Percentiles rank a stretch among this genome's conserved stretches.
phyloP scores from a whole-genome alignment of 2,888 invertebrate species.

The Phyllotreta striolata region DNA sequence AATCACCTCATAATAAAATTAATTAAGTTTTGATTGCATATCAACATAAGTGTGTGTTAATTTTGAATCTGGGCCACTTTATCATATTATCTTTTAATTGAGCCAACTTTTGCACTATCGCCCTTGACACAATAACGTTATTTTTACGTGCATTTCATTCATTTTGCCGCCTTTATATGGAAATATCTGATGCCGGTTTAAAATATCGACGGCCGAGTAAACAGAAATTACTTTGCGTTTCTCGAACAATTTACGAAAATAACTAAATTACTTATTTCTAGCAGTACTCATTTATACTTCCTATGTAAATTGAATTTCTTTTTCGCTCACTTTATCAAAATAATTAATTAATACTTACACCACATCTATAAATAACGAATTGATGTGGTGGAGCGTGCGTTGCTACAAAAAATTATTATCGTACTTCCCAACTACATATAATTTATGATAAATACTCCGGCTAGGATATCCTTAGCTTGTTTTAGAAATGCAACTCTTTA shows the following conservation, averaged over 20 bases:
- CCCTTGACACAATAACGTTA: slow-evolving; percentile 46
- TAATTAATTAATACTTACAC: neutral
- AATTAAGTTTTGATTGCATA: too few relatives aligned
- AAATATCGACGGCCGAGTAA: too few relatives aligned
- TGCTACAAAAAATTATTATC: slow-evolving; percentile 17
- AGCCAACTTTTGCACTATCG: slow-evolving; percentile 47
- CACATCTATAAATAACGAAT: too few relatives aligned
- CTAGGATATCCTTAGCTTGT: slow-evolving; percentile 22
- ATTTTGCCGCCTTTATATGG: slow-evolving; percentile 6
- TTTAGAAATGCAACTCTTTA: slow-evolving; percentile 23
- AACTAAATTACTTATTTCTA: slow-evolving; percentile 9
- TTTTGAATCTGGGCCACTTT: slow-evolving; percentile 47
- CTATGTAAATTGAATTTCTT: neutral
- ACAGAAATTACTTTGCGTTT: too few relatives aligned
- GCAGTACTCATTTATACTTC: neutral
- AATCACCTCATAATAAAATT: too few relatives aligned
- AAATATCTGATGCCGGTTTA: too few relatives aligned
- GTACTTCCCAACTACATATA: slow-evolving; percentile 18
- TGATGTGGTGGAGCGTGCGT: slow-evolving; percentile 8
- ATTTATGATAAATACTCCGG: slow-evolving; percentile 20
- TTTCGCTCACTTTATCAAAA: neutral
- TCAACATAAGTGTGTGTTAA: slow-evolving; percentile 41
- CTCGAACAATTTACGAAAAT: neutral
- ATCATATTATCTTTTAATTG: slow-evolving; percentile 50
- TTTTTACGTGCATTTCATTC: slow-evolving; percentile 33